Base-by-base conservation (phyloP, 2,797 vertebrate genomes). In the Typhlichthys subterraneus region DNA sequence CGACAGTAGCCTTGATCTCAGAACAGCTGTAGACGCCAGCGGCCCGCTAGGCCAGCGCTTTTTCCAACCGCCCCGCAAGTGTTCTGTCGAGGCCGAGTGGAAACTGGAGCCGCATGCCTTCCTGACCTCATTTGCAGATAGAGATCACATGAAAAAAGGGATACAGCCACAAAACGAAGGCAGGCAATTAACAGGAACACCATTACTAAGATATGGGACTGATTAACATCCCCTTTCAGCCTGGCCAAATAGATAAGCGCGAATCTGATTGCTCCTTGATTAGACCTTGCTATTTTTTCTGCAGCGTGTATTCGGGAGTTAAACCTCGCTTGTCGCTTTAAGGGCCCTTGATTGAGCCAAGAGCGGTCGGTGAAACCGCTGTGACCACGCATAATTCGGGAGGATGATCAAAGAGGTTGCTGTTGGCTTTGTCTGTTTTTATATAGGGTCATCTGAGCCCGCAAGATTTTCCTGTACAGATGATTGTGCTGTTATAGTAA, bases 121-220 rank as follows among this genome's bases (percentile, higher is more conserved):
- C 66, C 72, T 84, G 82, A 87, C 85, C 85, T 85, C 83, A 81
- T 85, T 70, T 83, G 57, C 70, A 77, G 88, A 91, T 90, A 86
- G 70, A 62, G 79, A 88, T 89, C 85, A 65, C 58, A 77, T 75
- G 67, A 9, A 57, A 84, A 84, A 86, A 70, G 52, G 68, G 78
- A 82, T 82, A 72, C 69, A 57, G 72, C 75, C 76, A 71, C 68
- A 57, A 53, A 81, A 74, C 52, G 70, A 81, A 67, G 69, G 69
- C 66, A 79, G 76, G 79, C 77, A 85, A 85, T 89, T 85, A 87
- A 78, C 76, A 53, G 72, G 72, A 83, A 85, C 84, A 85, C 82
- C 76, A 82, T 83, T 81, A 78, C 73, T 14, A 47, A 75, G 75
- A 82, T 84, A 70, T 61, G 61, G 71, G 61, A 59, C 68, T 82